phyloP scores from a whole-genome alignment of 2,797 vertebrate genomes.

The Neostethus bicornis region DNA sequence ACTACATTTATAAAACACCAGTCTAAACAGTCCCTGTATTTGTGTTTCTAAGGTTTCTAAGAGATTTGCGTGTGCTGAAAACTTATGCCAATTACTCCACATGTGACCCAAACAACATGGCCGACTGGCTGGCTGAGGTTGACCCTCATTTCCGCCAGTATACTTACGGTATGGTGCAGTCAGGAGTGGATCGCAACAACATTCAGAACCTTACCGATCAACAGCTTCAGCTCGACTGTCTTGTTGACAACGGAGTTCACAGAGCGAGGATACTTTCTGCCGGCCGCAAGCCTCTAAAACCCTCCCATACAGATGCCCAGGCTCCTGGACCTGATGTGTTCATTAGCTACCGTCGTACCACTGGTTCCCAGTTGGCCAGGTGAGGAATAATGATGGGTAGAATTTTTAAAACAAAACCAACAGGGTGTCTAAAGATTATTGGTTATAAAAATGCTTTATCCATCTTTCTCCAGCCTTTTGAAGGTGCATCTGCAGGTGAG shows the following conservation, averaged over 20 bases:
- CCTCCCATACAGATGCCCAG: conserved; percentile 77
- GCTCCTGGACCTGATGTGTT: conserved; percentile 90
- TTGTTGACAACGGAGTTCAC: conserved; percentile 87
- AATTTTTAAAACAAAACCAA: neutral
- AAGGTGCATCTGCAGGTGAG: conserved; percentile 97
- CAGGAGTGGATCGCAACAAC: conserved; percentile 86
- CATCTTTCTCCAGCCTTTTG: conserved; percentile 74
- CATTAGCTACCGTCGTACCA: conserved; percentile 94
- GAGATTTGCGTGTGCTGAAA: conserved; percentile 93
- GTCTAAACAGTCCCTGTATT: neutral
- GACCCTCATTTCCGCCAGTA: conserved; percentile 95
- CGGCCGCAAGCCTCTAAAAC: conserved; percentile 78
- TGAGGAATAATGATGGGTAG: conserved; percentile 46
- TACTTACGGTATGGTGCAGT: conserved; percentile 92
- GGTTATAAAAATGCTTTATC: neutral
- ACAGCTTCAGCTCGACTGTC: conserved; percentile 91
- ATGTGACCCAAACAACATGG: conserved; percentile 95
- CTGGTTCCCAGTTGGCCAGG: conserved; percentile 97
- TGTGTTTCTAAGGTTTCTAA: conserved; percentile 83
- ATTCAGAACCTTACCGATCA: conserved; percentile 88
- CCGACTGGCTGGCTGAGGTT: conserved; percentile 89
- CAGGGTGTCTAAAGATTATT: neutral
- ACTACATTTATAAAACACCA: neutral
- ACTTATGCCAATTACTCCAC: conserved; percentile 94
- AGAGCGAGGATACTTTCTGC: conserved; percentile 87